These are phyloP conservation scores for Progne subis DNA, from an alignment of 2,113 vertebrate species.

Conservation along the genomic window DNA sequence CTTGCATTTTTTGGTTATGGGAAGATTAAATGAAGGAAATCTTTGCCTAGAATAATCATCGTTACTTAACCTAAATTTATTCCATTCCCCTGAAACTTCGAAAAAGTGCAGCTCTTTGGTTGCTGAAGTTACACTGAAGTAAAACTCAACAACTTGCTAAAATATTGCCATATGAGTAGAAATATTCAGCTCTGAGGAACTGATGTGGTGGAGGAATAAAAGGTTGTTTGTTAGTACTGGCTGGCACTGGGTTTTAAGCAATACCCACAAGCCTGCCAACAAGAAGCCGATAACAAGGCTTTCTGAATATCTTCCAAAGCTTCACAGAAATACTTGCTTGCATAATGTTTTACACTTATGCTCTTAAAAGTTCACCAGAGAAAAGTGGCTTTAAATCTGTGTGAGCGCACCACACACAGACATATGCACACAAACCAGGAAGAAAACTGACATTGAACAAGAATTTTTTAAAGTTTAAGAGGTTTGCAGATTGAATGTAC, in stretches of 20 bases:
- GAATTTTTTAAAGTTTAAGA: constrained; percentile 40
- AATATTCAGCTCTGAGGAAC: constrained; percentile 54
- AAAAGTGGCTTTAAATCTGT: constrained; percentile 34
- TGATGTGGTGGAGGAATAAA: constrained; percentile 66
- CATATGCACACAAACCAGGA: neutral
- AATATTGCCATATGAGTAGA: constrained; percentile 71
- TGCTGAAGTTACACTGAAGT: constrained; percentile 61
- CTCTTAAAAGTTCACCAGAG: constrained; percentile 51
- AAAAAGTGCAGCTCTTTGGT: constrained; percentile 52
- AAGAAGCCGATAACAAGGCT: constrained; percentile 70
- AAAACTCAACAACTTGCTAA: constrained; percentile 72
- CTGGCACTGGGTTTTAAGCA: constrained; percentile 57
- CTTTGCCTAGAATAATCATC: constrained; percentile 63
- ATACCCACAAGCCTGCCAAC: constrained; percentile 52
- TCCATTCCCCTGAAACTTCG: constrained; percentile 50
- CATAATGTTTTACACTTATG: constrained; percentile 46
- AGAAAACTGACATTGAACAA: neutral
- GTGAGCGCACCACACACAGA: neutral
- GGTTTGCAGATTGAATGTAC: neutral
- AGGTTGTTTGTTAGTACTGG: constrained; percentile 66
- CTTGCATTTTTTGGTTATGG: constrained; percentile 64
- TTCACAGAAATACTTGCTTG: constrained; percentile 61
- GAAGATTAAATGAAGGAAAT: constrained; percentile 70
- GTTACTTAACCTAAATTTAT: constrained; percentile 64
- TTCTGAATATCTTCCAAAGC: constrained; percentile 69